These are phyloP conservation scores for Danionella cerebrum DNA, from an alignment of 2,113 vertebrate species.

Conservation along the genomic window DNA sequence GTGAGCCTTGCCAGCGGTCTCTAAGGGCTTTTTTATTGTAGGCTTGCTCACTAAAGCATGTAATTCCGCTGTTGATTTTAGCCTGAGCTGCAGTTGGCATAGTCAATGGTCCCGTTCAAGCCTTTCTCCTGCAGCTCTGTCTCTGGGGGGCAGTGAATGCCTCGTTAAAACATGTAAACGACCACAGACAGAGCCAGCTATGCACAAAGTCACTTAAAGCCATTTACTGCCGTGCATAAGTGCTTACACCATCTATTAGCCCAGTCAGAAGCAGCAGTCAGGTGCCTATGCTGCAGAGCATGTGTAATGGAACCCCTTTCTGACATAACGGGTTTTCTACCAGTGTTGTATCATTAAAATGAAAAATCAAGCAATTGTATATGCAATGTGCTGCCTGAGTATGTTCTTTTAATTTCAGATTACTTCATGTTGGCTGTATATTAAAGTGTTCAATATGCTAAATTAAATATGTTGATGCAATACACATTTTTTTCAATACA, in stretches of 20 bases:
- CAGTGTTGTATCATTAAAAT: background rate
- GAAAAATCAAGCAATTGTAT: background rate
- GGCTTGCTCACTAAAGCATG: constrained; percentile 52
- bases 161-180: constrained; percentile 57
- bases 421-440: background rate
- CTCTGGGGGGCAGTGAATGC: constrained; percentile 45
- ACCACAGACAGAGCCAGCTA: constrained; percentile 41
- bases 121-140: constrained; percentile 44
- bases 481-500: background rate
- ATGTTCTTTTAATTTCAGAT: background rate
- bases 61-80: constrained; percentile 62
- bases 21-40: constrained; percentile 50
- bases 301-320: background rate
- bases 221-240: constrained; percentile 31
- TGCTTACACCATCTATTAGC: constrained; percentile 24
- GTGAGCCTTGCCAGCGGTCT: constrained; percentile 32
- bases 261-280: background rate
- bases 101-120: constrained; percentile 56
- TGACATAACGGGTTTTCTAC: background rate
- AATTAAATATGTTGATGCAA: background rate
- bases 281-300: background rate
- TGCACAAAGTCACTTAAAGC: constrained; percentile 27
- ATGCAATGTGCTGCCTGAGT: background rate
- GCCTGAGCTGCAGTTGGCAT: constrained; percentile 44
- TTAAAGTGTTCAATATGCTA: background rate